phyloP scores from a whole-genome alignment of 2,888 invertebrate species.

The Abrostola tripartita region DNA sequence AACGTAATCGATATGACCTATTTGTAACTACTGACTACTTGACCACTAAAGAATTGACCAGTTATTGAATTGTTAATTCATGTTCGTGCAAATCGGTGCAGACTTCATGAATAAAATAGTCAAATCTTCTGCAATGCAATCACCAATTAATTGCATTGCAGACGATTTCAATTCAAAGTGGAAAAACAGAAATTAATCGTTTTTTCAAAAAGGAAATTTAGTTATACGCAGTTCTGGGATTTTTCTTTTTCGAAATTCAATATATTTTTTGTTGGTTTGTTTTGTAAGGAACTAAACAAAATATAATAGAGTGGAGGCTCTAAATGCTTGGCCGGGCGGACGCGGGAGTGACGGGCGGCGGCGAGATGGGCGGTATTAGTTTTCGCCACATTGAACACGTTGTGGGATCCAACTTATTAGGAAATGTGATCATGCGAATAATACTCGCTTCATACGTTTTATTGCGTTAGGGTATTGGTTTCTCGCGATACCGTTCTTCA shows the following conservation, averaged over 20 bases:
- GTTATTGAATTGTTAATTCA: too few species aligned
- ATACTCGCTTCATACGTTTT: slow-evolving; percentile 86
- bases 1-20: slow-evolving; percentile 55
- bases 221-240: slow-evolving; percentile 20
- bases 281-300: slow-evolving; percentile 62
- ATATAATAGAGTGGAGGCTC: slow-evolving; percentile 69
- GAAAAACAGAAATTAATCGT: too few species aligned
- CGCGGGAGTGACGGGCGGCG: slow-evolving; percentile 70
- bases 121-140: too few species aligned
- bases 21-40: slow-evolving; percentile 45
- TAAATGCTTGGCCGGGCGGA: slow-evolving; percentile 72
- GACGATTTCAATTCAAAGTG: too few species aligned
- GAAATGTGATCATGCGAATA: slow-evolving; percentile 86
- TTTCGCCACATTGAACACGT: slow-evolving; percentile 84
- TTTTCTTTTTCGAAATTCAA: slow-evolving; percentile 52
- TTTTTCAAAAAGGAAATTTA: slow-evolving; percentile 35
- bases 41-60: not conserved
- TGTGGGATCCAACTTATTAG: slow-evolving; percentile 87
- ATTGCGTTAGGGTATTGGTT: slow-evolving; percentile 80
- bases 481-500: slow-evolving; percentile 73
- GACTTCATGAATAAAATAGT: too few species aligned
- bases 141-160: too few species aligned
- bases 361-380: slow-evolving; percentile 76
- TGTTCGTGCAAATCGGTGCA: too few species aligned
- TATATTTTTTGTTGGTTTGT: slow-evolving; percentile 47